A percentile compares a stretch with the other conserved stretches of the same genome.
phyloP scores from a whole-genome alignment of 2,113 vertebrate genomes.

The Grus americana region DNA sequence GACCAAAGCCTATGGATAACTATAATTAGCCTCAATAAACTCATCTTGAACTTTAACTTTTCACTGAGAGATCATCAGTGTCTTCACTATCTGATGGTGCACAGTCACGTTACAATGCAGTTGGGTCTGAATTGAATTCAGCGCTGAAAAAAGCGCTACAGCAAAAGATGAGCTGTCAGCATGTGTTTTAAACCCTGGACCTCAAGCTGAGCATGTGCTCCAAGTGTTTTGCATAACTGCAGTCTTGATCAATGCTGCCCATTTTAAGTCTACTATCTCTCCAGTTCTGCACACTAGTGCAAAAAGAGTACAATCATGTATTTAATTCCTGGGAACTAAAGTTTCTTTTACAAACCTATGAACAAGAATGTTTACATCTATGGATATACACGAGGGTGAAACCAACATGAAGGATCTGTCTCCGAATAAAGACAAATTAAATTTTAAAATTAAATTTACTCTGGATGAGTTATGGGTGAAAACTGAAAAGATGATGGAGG shows the following conservation, averaged over 20 bases:
- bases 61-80: not conserved
- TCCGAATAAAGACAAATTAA: not conserved
- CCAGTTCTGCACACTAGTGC: not conserved
- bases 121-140: not conserved
- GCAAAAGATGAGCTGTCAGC: not conserved
- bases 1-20: not conserved
- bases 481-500: not conserved
- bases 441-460: not conserved
- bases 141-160: not conserved
- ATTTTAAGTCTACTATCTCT: not conserved
- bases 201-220: not conserved
- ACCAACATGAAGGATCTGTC: not conserved
- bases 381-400: not conserved
- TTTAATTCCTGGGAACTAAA: not conserved
- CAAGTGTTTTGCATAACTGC: not conserved
- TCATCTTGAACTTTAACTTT: not conserved
- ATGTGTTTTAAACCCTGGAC: not conserved
- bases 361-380: not conserved
- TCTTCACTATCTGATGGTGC: not conserved
- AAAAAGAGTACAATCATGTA: not conserved
- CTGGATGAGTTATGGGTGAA: not conserved
- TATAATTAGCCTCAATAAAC: not conserved
- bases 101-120: not conserved
- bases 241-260: not conserved
- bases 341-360: not conserved